Evolutionary conservation across 23 tunicate genomes (phyloP), one percentile per base, ranked within the genome.

Genomic region (Halocynthia aurantium): DNA sequence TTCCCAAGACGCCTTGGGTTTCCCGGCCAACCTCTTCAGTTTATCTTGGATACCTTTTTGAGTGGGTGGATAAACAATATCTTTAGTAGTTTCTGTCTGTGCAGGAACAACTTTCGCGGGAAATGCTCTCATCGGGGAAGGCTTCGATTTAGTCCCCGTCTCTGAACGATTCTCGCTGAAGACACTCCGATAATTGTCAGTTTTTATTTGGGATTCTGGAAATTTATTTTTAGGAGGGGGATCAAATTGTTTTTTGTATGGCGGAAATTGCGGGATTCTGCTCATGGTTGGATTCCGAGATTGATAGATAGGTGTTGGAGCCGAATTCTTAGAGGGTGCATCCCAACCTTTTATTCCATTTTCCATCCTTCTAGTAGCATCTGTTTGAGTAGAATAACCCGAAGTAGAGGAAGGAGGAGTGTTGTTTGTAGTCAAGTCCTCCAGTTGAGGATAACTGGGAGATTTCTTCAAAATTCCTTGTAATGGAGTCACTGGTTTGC

Each of bases 1-100:
- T 74, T 74, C 78, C 78, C 78, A 74, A 2, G 78, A 74, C 0
- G n/a, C 78, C 6, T 74, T 62, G 10, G 78, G 78, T 49, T 49
- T 10, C 31, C 78, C 78, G 0, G 78, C 78, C 64, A 54, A 74
- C 57, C 22, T 74, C 56, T 54, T 52, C 64, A 74, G 13, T 50
- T 74, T 52, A 12, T 54, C 31, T 62, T 74, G 78, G 10, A 74
- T 64, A 4, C 64, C 62, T 18, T 54, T 53, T 74, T 74, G 60
- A 56, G 44, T 31, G 44, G 44, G 4, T 31, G 44, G 44, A 31
- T 54, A 74, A 54, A 62, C 56, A 12, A 5, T 20, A 44, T 6
- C 56, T 15, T 65, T 5, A 65, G 70, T 6, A 49, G 31, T 65
- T 10, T 9, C 49, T 11, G 70, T 9, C 31, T 65, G 70, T 65